These are phyloP conservation scores for Rhopalosiphum nymphaeae DNA, from an alignment of 2,888 invertebrate species.

Conservation along the genomic window DNA sequence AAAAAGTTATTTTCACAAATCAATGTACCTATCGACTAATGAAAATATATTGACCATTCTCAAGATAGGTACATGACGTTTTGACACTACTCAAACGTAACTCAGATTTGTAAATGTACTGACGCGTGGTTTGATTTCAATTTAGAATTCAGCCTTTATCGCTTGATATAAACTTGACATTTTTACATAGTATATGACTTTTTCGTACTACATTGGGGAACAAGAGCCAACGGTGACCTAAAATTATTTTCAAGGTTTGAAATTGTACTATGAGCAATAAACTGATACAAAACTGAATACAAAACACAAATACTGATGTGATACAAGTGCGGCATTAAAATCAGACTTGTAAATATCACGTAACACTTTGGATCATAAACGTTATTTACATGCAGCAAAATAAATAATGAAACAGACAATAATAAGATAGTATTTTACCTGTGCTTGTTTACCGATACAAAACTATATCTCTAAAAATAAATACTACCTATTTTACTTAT, in stretches of 20 bases:
- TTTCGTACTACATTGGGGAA: background rate
- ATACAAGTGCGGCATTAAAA: background rate
- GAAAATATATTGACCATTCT: background rate
- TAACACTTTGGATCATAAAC: background rate
- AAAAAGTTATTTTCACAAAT: conserved; percentile 16
- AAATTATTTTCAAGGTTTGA: background rate
- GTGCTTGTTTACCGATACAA: background rate
- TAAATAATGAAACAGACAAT: background rate
- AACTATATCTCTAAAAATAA: background rate
- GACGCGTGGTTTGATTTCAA: background rate
- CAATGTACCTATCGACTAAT: background rate
- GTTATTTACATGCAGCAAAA: background rate
- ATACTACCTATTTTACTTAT: background rate
- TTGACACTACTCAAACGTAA: background rate
- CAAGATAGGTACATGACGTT: background rate
- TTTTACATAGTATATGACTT: background rate
- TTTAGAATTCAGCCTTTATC: background rate
- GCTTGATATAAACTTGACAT: background rate
- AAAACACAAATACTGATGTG: background rate
- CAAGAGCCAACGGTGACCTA: background rate
- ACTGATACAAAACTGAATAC: background rate
- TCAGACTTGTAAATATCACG: background rate
- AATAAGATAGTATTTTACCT: background rate
- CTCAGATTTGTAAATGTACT: background rate
- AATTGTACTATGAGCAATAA: background rate